These are phyloP conservation scores for Cynoglossus semilaevis DNA, from an alignment of 2,113 vertebrate species.

Conservation along the genomic window DNA sequence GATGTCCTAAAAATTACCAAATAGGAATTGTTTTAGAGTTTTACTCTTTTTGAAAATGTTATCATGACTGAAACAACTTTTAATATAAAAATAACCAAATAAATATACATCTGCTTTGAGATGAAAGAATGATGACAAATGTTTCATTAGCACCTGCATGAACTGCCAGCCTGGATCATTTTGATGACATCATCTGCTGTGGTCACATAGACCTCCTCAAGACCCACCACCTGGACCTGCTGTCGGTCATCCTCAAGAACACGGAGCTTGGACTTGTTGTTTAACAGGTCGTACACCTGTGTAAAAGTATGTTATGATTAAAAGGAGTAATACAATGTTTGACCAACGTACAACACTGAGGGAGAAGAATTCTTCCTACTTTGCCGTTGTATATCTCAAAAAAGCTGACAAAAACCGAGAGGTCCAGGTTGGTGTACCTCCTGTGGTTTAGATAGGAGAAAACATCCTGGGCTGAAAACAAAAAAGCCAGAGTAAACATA, in stretches of 20 bases:
- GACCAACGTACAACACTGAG: background rate
- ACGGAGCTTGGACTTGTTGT: constrained; percentile 90
- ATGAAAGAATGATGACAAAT: too few species aligned
- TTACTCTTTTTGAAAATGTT: too few species aligned
- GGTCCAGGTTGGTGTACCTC: constrained; percentile 73
- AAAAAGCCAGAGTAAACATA: too few species aligned
- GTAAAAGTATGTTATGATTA: background rate
- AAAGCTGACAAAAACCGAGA: constrained; percentile 88
- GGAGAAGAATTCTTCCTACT: constrained; percentile 65
- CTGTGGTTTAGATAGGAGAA: constrained; percentile 84
- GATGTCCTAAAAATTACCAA: constrained; percentile 82
- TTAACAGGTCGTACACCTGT: constrained; percentile 93
- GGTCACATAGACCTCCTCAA: constrained; percentile 82
- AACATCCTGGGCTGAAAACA: constrained; percentile 85
- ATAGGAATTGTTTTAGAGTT: background rate
- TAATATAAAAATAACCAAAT: too few species aligned
- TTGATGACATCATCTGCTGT: constrained; percentile 88
- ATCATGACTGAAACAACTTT: too few species aligned
- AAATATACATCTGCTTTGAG: too few species aligned
- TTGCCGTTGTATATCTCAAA: constrained; percentile 99
- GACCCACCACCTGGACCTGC: constrained; percentile 92
- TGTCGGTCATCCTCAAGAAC: constrained; percentile 95
- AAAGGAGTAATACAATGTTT: background rate
- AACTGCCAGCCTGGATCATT: constrained; percentile 85
- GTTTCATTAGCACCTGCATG: constrained; percentile 83